A percentile compares a stretch with the other conserved stretches of the same genome.
Evolutionary conservation across 37 sponge, comb jelly and placozoan species (phyloP).

Genomic region (Dysidea cf. avara): DNA sequence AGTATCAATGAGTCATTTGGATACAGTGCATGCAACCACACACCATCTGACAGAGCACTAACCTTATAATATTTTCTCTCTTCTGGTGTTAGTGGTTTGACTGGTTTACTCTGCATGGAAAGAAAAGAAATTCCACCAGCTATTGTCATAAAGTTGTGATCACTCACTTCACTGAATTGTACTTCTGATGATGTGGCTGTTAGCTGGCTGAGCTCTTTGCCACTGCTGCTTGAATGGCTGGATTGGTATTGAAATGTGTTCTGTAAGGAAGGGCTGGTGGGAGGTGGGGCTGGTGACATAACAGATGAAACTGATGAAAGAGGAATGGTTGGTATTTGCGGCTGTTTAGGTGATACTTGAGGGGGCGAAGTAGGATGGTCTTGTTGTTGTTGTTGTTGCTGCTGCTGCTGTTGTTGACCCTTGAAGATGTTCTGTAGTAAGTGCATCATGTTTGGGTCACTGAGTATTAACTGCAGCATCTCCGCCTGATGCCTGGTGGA

Average conservation of each 20-base stretch:
- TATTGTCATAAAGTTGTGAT: too few relatives aligned
- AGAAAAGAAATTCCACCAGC: background rate
- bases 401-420: constrained; percentile 5
- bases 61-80: constrained; percentile 67
- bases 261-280: background rate
- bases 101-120: constrained; percentile 9
- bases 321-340: background rate
- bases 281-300: background rate
- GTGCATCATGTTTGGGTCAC: background rate
- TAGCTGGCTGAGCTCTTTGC: too few relatives aligned
- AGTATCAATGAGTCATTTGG: too few relatives aligned
- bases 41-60: too few relatives aligned
- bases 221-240: too few relatives aligned
- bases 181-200: too few relatives aligned
- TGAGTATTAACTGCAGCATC: background rate
- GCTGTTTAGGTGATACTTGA: background rate
- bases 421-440: background rate
- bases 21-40: too few relatives aligned
- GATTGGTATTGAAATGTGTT: too few relatives aligned
- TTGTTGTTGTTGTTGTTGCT: constrained; percentile 37
- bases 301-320: background rate
- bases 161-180: too few relatives aligned
- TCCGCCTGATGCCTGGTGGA: background rate
- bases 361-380: background rate
- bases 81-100: constrained; percentile 39